Percentiles rank a stretch among this genome's conserved stretches.
phyloP scores from a whole-genome alignment of 2,113 vertebrate species.

The Saccopteryx bilineata region DNA sequence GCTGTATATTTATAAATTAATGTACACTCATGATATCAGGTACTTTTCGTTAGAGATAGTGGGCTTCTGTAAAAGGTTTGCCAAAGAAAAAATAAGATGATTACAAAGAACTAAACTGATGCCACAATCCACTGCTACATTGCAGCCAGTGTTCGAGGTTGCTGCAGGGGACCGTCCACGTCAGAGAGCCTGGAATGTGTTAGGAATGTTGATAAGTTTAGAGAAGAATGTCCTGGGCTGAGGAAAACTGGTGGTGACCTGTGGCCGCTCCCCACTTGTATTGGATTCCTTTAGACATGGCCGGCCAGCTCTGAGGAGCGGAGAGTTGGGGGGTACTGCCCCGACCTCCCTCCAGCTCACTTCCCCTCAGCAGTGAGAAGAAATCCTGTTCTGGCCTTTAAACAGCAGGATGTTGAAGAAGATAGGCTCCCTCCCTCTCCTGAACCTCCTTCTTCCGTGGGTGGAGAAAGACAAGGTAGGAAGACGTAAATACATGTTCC shows the following conservation, averaged over 20 bases:
- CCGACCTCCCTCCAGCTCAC: not conserved
- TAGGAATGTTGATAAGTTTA: too few species aligned
- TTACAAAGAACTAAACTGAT: not conserved
- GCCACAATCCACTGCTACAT: fast-evolving
- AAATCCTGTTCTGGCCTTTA: not conserved
- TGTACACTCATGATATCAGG: fast-evolving
- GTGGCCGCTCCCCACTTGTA: too few species aligned
- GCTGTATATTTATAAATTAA: fast-evolving
- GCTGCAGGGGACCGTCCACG: fast-evolving
- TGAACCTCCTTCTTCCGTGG: too few species aligned
- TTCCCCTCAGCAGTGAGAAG: not conserved
- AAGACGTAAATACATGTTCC: not conserved
- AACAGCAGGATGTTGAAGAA: not conserved
- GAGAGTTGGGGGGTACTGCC: not conserved
- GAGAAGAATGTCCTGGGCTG: not conserved
- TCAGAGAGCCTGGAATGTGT: fast-evolving
- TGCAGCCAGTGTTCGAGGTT: fast-evolving
- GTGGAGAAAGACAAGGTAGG: not conserved
- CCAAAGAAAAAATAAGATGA: not conserved
- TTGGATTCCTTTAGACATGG: not conserved
- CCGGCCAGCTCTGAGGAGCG: fast-evolving
- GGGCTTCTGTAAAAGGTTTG: too few species aligned
- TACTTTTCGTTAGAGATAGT: not conserved
- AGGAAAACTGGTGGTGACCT: not conserved
- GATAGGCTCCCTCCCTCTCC: fast-evolving